Evolutionary conservation across 2,888 invertebrate genomes (phyloP), one percentile per base, ranked within the genome.

Genomic region (Fissipunctia ypsillon): DNA sequence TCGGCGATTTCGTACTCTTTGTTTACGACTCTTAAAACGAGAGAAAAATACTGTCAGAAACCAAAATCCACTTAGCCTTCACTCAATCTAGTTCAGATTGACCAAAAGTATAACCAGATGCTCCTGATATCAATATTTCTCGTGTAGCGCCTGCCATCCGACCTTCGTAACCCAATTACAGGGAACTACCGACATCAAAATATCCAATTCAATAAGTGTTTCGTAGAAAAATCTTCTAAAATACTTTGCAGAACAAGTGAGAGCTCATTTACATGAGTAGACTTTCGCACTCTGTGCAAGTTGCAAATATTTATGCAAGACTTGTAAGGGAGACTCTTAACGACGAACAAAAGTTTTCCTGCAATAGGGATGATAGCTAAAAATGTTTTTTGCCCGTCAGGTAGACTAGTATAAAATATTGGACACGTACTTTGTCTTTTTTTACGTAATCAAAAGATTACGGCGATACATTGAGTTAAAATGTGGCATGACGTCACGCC

Each of bases 91-190:
- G n/a, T 50, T 50, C 14, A 28, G 22, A 28, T 16, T 19, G 14
- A 4, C 22, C 10, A 9, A 19, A 31, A 43, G 25, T 22, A 38
- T 1, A 25, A 43, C 48, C 73, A 76, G 80, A 80, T 80, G 41
- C 28, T 50, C 1, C 28, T n/a, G 50, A 50, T 50, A 73, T 12
- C 35, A 76, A 73, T 73, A 43, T 63, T 52, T 43, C 2, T 19
- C 28, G 10, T 57, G 28, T 48, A 54, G 4, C 1, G 22, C n/a
- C 14, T 50, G 16, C 31, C n/a, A 61, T 22, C 9, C 25, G 48
- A 63, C 76, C 63, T 14, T 56, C 1, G 22, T 73, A 73, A 80
- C 50, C 35, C 52, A 72, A 75, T 75, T 79, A 79, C 38, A 10
- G 41, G 16, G 22, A 59, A 69, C 59, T 52, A 38, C 16, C 9